Evolutionary conservation across 2,888 invertebrate species (phyloP), one percentile per base, ranked within the genome.

Genomic region (Zygothrica quintamaculata): DNA sequence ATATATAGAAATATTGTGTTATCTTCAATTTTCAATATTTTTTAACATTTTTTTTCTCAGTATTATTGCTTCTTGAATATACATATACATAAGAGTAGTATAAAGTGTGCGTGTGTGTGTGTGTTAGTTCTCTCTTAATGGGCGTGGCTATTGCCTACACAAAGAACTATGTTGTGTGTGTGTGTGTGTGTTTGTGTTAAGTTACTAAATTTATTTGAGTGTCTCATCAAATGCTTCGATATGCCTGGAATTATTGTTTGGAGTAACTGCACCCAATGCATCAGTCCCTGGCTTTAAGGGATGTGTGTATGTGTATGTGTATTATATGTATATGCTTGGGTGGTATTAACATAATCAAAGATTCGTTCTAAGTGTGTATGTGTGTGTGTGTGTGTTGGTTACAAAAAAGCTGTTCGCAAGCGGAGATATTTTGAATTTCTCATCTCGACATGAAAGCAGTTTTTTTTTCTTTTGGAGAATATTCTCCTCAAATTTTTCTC

Each of bases 61-160:
- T 77, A 65, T 87, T 89, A 89, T 89, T 89, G 89, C 88, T 88
- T 89, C 75, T 82, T 88, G 86, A 81, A 81, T 88, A 84, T 88
- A 86, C 88, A 87, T 74, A 70, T 74, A 70, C 68, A 73, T 71
- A 65, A 40, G n/a, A n/a, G n/a, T n/a, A n/a, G 48, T 42, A 40
- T 29, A 29, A 2, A 46, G 33, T 46, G 11, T n/a, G 29, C 15
- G 50, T 25, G 22, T 15, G 12, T 42, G 13, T 46, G 44, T 46
- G 33, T 46, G 11, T n/a, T 12, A 11, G 50, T 25, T 8, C 9
- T 9, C 15, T 29, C 29, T 29, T 8, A n/a, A 9, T 29, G 7
- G 29, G 29, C 9, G 29, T 7, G 29, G 29, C 29, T 29, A 8
- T 3, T 13, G 18, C 18, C 18, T 22, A n/a, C 18, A 2, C 18